phyloP scores from a whole-genome alignment of 2,888 invertebrate genomes.

The Acrobasis consociella region DNA sequence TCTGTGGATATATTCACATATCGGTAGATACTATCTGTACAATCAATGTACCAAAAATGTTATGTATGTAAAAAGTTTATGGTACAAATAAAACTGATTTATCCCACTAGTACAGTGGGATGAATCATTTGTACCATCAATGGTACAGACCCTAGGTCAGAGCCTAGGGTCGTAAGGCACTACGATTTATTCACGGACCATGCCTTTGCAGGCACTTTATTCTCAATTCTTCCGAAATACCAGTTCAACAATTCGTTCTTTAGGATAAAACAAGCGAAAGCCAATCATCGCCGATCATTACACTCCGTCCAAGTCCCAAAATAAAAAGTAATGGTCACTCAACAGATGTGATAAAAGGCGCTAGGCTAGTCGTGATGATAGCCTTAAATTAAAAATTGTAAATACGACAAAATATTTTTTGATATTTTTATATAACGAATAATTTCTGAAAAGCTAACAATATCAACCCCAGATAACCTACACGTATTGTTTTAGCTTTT shows the following conservation, averaged over 20 bases:
- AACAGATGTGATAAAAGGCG: conserved; percentile 4
- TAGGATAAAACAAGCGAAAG: neutral
- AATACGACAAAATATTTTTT: conserved; percentile 7
- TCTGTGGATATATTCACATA: no score
- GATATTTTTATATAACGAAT: neutral
- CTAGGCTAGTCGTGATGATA: conserved; percentile 7
- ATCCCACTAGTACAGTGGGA: no score
- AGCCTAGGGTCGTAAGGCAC: no score
- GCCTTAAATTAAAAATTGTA: conserved; percentile 16
- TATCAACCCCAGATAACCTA: neutral
- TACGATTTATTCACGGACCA: no score
- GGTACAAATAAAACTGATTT: no score
- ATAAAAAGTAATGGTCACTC: conserved; percentile 3
- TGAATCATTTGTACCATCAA: no score
- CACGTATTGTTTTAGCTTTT: conserved; percentile 13
- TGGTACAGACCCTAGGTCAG: no score
- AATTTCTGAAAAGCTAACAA: conserved; percentile 15
- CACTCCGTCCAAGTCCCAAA: neutral
- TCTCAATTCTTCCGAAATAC: neutral
- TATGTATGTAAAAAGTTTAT: no score
- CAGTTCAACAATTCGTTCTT: neutral
- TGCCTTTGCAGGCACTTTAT: no score
- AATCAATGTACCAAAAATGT: no score
- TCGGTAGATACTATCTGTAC: no score
- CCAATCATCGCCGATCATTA: neutral